Percentiles rank a stretch among this genome's conserved stretches.
Evolutionary conservation across 2,113 vertebrate species (phyloP).

Genomic region (Aptenodytes patagonicus): DNA sequence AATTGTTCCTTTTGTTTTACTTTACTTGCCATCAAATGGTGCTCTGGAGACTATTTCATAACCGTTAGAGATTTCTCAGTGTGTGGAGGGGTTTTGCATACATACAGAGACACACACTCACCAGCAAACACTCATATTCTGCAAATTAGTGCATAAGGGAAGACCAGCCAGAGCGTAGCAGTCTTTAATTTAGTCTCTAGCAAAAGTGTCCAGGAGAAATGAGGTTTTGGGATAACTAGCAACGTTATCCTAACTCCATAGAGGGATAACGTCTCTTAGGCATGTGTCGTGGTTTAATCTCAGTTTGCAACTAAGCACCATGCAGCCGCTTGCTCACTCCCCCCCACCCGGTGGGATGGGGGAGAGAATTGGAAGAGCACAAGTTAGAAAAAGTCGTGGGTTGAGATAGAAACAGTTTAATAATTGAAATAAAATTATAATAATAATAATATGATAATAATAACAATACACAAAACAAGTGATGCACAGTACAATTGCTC

Average conservation of each 20-base stretch:
- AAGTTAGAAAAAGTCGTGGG: no score
- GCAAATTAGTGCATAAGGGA: background rate
- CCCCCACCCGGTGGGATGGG: no score
- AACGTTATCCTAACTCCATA: background rate
- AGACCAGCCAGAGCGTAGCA: background rate
- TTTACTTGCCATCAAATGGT: background rate
- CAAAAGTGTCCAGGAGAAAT: background rate
- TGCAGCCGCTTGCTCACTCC: no score
- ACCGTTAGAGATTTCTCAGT: background rate
- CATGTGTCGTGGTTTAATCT: no score
- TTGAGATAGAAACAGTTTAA: no score
- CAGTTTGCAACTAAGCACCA: no score
- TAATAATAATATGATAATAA: no score
- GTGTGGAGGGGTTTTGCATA: background rate
- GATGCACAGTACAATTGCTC: no score
- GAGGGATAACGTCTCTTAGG: background rate
- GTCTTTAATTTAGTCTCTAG: background rate
- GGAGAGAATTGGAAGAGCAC: no score
- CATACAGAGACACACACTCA: background rate
- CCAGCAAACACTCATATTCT: background rate
- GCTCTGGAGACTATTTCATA: background rate
- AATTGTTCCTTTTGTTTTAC: background rate
- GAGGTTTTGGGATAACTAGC: background rate
- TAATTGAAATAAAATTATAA: no score
- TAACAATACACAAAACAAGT: no score